phyloP scores from a whole-genome alignment of 2,797 vertebrate genomes.

The Myripristis murdjan region DNA sequence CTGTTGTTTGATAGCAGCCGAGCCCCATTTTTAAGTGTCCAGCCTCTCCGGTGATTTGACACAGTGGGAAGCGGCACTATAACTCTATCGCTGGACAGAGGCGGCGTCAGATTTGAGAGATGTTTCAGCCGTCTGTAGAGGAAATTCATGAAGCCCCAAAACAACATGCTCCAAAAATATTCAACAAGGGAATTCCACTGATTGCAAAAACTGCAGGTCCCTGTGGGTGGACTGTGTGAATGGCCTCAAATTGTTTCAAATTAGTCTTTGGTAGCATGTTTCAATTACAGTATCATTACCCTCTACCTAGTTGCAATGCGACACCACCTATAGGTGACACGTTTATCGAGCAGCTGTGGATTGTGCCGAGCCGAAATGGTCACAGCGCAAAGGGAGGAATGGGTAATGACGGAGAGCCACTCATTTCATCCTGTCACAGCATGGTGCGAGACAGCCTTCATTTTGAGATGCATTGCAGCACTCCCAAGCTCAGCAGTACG shows the following conservation, averaged over 20 bases:
- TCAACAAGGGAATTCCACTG: slow-evolving; percentile 38
- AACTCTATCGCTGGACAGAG: slow-evolving; percentile 33
- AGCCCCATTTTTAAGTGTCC: slow-evolving; percentile 27
- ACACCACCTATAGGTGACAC: slow-evolving; percentile 59
- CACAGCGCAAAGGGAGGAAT: slow-evolving; percentile 43
- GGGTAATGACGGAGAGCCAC: slow-evolving; percentile 72
- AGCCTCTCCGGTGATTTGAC: slow-evolving; percentile 36
- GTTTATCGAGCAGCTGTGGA: slow-evolving; percentile 55
- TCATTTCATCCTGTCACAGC: slow-evolving; percentile 73
- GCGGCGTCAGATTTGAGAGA: slow-evolving; percentile 28
- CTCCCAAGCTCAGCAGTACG: slow-evolving; percentile 56
- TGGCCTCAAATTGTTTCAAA: slow-evolving; percentile 53
- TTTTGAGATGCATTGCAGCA: slow-evolving; percentile 79
- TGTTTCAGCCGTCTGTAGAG: slow-evolving; percentile 10
- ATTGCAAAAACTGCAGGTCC: slow-evolving; percentile 39
- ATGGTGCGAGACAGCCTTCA: slow-evolving; percentile 67
- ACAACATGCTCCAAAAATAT: slow-evolving; percentile 47
- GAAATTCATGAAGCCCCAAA: slow-evolving; percentile 19
- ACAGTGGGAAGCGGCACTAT: slow-evolving; percentile 35
- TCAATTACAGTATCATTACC: slow-evolving; percentile 59
- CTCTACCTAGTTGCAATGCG: slow-evolving; percentile 26
- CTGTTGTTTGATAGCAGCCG: slow-evolving; percentile 63
- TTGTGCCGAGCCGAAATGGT: slow-evolving; percentile 33
- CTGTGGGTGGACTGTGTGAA: slow-evolving; percentile 45
- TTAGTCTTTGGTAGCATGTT: slow-evolving; percentile 38